Base-by-base conservation (phyloP, 2,888 invertebrate genomes). In the Plusia festucae region DNA sequence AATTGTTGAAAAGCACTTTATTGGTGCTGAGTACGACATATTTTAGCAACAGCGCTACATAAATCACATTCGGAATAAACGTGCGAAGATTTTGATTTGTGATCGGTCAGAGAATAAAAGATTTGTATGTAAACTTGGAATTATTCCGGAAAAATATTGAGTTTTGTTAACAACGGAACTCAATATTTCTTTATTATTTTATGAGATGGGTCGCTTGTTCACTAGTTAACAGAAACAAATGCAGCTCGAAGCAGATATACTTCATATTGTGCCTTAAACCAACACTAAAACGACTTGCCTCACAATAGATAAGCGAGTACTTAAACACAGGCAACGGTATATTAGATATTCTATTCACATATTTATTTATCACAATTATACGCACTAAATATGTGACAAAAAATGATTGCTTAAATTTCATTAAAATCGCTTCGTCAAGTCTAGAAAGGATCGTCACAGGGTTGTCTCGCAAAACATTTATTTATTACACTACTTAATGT, bases 351-450 rank as follows among this genome's bases (percentile, higher is more conserved):
- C n/a, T n/a, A n/a, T n/a, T n/a, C n/a, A n/a, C n/a, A n/a, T n/a
- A n/a, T n/a, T n/a, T n/a, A n/a, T n/a, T n/a, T n/a, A n/a, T n/a
- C n/a, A n/a, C n/a, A n/a, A n/a, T n/a, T n/a, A n/a, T n/a, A n/a
- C n/a, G n/a, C n/a, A n/a, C n/a, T n/a, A n/a, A 85, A 80, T 84
- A 81, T 70, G 84, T 81, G 70, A 88, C 86, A 89, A 90, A 87
- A 90, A 85, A 88, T 85, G 83, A 90, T 92, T 89, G 90, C 89
- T 87, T 88, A 91, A 91, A 90, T 92, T 92, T 93, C 90, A 93
- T 93, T 93, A 91, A 92, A 93, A 92, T 93, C 90, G 88, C 91
- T 88, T 90, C 91, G 90, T 90, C 90, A 91, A 92, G 85, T 90
- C 88, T 82, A 78, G 86, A 86, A 85, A 86, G 79, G 80, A 82